Conservation (phyloP, 1,140 invertebrate species). For the Euborellia annulipes region DNA sequence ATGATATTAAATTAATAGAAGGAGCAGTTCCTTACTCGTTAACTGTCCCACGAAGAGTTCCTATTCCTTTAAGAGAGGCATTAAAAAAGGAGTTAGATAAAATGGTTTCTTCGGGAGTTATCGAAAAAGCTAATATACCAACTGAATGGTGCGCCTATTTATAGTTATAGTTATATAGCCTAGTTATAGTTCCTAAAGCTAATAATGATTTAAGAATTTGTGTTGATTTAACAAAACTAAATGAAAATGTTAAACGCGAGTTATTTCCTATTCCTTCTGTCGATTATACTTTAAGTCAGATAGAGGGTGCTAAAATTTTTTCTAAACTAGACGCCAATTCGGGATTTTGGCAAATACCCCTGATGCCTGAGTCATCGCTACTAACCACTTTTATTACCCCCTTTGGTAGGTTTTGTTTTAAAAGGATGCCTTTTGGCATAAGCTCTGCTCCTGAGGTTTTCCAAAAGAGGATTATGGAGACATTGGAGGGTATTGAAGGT, state of each 20-base stretch:
- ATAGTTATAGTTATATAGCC: too few relatives aligned
- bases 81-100: too few relatives aligned
- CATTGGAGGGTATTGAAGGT: not conserved
- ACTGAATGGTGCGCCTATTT: slow-evolving; percentile 27
- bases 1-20: too few relatives aligned
- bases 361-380: slow-evolving; percentile 18
- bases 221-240: slow-evolving; percentile 24
- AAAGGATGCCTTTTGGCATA: slow-evolving; percentile 11
- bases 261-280: slow-evolving; percentile 11
- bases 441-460: slow-evolving; percentile 4
- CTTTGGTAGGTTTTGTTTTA: slow-evolving; percentile 22
- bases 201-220: slow-evolving; percentile 23
- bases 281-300: slow-evolving; percentile 11
- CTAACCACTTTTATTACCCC: slow-evolving; percentile 25
- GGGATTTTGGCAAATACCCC: slow-evolving; percentile 23
- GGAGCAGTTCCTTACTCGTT: too few relatives aligned
- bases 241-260: slow-evolving; percentile 18
- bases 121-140: slow-evolving; percentile 19
- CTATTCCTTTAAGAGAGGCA: too few relatives aligned
- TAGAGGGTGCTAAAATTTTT: slow-evolving; percentile 18
- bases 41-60: too few relatives aligned
- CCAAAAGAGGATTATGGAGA: not conserved
- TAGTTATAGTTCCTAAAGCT: slow-evolving; percentile 25
- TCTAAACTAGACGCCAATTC: slow-evolving; percentile 20
- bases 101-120: too few relatives aligned